Conservation (phyloP, 2,797 vertebrate species). For the Amphiprion clarkii region DNA sequence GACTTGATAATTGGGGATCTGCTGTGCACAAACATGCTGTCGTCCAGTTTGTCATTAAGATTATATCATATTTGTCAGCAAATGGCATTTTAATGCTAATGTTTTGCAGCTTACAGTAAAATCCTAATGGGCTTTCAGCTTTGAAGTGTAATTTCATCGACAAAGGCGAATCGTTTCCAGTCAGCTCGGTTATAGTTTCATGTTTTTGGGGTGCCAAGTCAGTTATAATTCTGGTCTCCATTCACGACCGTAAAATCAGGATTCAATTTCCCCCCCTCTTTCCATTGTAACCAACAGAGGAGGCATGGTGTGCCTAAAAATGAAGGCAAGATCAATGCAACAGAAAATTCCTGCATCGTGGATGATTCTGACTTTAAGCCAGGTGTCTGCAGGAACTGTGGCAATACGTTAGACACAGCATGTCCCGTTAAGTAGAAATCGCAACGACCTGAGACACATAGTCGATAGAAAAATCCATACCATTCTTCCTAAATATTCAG, state of each 20-base stretch:
- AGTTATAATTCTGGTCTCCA: conserved; percentile 42
- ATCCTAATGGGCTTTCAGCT: conserved; percentile 63
- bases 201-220: conserved; percentile 55
- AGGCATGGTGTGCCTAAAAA: conserved; percentile 32
- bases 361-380: conserved; percentile 39
- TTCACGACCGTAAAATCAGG: conserved; percentile 59
- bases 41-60: conserved; percentile 69
- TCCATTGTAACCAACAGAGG: conserved; percentile 30
- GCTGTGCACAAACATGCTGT: conserved; percentile 46
- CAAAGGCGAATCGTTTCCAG: conserved; percentile 55
- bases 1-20: conserved; percentile 59
- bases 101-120: conserved; percentile 65
- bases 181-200: conserved; percentile 52
- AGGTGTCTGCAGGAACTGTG: conserved; percentile 22
- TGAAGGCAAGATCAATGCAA: conserved; percentile 36
- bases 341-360: conserved; percentile 32
- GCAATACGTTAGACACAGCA: conserved; percentile 15
- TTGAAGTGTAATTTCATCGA: conserved; percentile 65
- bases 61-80: conserved; percentile 69
- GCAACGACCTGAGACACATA: not conserved
- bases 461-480: conserved; percentile 13
- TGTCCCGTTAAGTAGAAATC: conserved; percentile 15
- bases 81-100: conserved; percentile 73
- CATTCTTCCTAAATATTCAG: conserved; percentile 11
- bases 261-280: conserved; percentile 53